phyloP scores from a whole-genome alignment of 2,113 vertebrate genomes.

The Otis tarda region DNA sequence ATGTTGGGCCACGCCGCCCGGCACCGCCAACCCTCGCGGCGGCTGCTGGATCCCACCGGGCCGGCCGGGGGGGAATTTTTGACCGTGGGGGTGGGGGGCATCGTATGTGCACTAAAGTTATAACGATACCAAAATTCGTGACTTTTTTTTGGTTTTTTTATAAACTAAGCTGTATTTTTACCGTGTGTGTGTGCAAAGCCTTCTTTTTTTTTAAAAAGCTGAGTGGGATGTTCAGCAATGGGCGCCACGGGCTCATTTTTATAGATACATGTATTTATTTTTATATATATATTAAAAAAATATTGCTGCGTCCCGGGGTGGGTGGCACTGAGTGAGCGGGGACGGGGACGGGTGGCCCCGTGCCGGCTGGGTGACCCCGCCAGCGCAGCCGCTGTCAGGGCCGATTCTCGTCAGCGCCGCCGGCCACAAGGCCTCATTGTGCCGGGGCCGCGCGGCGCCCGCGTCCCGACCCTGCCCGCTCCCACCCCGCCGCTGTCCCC shows the following conservation, averaged over 20 bases:
- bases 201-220: background rate
- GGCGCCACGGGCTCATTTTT: rapidly evolving
- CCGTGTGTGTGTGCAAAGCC: background rate
- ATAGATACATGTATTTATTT: background rate
- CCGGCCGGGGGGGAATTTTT: background rate
- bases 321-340: background rate
- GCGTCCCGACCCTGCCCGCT: background rate
- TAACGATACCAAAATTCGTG: conserved; percentile 68
- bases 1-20: background rate
- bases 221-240: rapidly evolving
- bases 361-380: background rate
- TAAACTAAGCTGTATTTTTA: conserved; percentile 53
- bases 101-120: conserved; percentile 66
- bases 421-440: conserved; percentile 45
- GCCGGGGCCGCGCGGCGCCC: background rate
- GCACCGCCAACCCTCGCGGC: background rate
- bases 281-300: too few relatives aligned
- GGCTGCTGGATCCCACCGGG: background rate
- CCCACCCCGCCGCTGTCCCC: background rate
- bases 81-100: background rate
- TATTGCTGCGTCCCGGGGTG: background rate
- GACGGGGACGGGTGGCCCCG: rapidly evolving
- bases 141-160: background rate
- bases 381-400: background rate
- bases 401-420: conserved; percentile 8